Percentiles rank a stretch among this genome's conserved stretches.
Conservation (phyloP, 53 echinoderm and acorn worm species). For the Patiria pectinifera region DNA sequence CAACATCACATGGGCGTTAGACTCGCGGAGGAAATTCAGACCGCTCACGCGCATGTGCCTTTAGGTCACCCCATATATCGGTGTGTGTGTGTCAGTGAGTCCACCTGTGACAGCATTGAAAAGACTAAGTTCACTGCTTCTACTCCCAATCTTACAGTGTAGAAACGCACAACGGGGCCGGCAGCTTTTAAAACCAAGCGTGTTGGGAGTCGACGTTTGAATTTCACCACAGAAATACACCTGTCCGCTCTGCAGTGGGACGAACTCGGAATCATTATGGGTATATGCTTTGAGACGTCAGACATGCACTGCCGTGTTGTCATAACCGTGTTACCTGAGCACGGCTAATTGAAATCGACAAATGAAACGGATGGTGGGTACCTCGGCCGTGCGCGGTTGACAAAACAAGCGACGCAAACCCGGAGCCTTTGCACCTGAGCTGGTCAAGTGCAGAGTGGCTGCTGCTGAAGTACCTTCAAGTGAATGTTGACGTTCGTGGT, state of each 20-base stretch:
- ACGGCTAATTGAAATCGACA: background rate
- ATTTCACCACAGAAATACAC: background rate
- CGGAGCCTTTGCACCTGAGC: background rate
- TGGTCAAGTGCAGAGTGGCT: background rate
- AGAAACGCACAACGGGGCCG: background rate
- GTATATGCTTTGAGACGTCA: background rate
- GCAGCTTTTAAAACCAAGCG: background rate
- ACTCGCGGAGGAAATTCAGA: background rate
- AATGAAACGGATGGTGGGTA: background rate
- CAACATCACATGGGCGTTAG: background rate
- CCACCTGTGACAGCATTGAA: constrained; percentile 29
- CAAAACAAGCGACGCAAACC: background rate
- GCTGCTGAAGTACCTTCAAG: background rate
- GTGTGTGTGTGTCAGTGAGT: background rate
- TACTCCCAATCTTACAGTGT: background rate
- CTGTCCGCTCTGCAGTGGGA: background rate
- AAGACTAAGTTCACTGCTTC: background rate
- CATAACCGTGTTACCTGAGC: background rate
- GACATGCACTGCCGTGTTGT: background rate
- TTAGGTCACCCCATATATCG: constrained; percentile 1
- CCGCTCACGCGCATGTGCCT: constrained; percentile 17
- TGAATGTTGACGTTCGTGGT: background rate
- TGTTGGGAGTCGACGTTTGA: background rate
- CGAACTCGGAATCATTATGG: background rate
- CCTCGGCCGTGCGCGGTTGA: background rate